Base-by-base conservation (phyloP, 92 coral and sea anemone genomes). In the Nematostella vectensis region DNA sequence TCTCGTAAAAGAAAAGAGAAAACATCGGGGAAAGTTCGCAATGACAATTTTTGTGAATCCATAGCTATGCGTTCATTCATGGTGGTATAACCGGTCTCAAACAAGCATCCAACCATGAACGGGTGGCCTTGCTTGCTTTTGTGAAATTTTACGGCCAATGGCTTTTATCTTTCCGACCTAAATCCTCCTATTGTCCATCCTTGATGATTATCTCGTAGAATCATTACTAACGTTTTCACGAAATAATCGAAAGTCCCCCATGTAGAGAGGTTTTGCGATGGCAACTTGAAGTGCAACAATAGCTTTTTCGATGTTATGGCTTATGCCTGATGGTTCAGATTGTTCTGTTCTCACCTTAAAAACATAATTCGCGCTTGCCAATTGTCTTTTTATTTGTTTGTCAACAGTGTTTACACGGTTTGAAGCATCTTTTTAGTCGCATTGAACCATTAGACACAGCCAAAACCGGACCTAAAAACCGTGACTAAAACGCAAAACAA, bases 301-400 rank as follows among this genome's bases (percentile, higher is more conserved):
- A n/a, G n/a, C n/a, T n/a, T n/a, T n/a, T n/a, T n/a, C n/a, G n/a
- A n/a, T n/a, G n/a, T n/a, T n/a, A n/a, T n/a, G n/a, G n/a, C n/a
- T n/a, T n/a, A n/a, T n/a, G n/a, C n/a, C n/a, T n/a, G n/a, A n/a
- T n/a, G 31, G 50, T 40, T 43, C 50, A 65, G 79, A 80, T 85
- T 75, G 57, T 77, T 65, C 69, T 85, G 71, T 75, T 77, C 55
- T 70, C 60, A 57, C 55, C 70, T 69, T 69, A 56, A 61, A 26
- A 65, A 62, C 63, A 26, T 70, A 65, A 72, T 75, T 54, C 83
- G 68, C 95, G 47, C 68, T 47, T 29, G 47, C 48, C 30, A 50
- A 75, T 67, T 71, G 80, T 74, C 70, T 58, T 51, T 55, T 59
- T 63, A 56, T 68, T 85, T 85, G 82, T 76, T 80, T 63, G 65